Evolutionary conservation across 2,888 invertebrate genomes (phyloP), one percentile per base, ranked within the genome.

Genomic region (Pterostichus madidus): DNA sequence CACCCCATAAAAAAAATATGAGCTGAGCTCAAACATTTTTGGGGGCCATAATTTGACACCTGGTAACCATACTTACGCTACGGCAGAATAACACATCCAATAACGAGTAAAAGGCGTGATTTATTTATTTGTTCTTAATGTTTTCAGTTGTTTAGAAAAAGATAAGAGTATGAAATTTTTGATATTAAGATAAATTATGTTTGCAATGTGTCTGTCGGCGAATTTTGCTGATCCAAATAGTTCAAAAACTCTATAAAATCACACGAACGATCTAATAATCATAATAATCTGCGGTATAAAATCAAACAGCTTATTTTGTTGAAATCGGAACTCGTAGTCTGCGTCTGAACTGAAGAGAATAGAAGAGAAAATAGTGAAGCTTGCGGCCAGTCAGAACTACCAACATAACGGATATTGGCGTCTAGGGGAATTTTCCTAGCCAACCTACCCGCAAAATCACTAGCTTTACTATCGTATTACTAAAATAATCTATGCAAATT

Each of bases 291-390:
- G 15, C 15, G 68, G 0, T 44, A 68, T 68, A 68, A 68, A 68
- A 68, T 68, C 39, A 11, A 44, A 68, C 44, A 68, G 68, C 44
- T 44, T 17, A 56, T 56, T 68, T 15, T 39, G 61, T 44, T 44
- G 68, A 68, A 68, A 68, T 68, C 44, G n/a, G 68, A 68, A 68
- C 44, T 68, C 15, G 44, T n/a, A n/a, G n/a, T n/a, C n/a, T n/a
- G n/a, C n/a, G n/a, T 68, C 44, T 39, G n/a, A 15, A 11, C 31
- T 24, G 31, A 68, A 68, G 24, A 68, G 68, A 68, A 68, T 15
- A 68, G 68, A 68, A 68, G 44, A 68, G 68, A 44, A 32, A 32
- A 64, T 64, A 64, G 64, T 64, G 31, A 13, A 68, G 68, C 68
- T 10, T 13, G 15, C n/a, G 68, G 68, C 68, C 17, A 68, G 17